Conservation (phyloP, 2,797 vertebrate genomes). For the Ceyx erithaca region DNA sequence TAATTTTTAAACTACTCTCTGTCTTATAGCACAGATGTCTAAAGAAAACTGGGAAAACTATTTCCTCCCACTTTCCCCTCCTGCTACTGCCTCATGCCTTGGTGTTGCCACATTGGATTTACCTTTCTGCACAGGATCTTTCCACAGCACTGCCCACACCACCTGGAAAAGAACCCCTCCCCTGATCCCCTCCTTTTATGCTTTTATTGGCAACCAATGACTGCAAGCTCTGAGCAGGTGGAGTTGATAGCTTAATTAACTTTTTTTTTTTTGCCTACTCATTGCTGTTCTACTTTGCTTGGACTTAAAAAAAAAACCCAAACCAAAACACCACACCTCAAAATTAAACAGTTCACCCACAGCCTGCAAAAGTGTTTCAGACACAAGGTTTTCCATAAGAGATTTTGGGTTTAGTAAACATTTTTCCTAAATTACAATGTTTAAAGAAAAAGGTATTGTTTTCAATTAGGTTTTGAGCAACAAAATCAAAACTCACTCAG, state of each 20-base stretch:
- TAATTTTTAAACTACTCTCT: slow-evolving; percentile 47
- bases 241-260: background rate
- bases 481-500: background rate
- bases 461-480: background rate
- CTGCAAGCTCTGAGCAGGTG: background rate
- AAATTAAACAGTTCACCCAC: background rate
- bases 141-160: background rate
- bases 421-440: background rate
- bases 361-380: background rate
- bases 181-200: background rate
- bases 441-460: background rate
- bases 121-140: background rate
- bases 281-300: background rate
- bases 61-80: slow-evolving; percentile 24
- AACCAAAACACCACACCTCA: background rate
- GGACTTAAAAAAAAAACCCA: background rate
- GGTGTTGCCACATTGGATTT: background rate
- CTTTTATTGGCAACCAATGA: background rate
- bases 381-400: background rate
- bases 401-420: background rate
- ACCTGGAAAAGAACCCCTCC: background rate
- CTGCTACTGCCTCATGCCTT: background rate
- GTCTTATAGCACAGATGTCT: slow-evolving; percentile 12
- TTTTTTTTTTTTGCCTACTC: background rate
- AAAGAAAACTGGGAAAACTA: slow-evolving; percentile 48